phyloP scores from a whole-genome alignment of 2,888 invertebrate genomes.

The Cephalotes varians region DNA sequence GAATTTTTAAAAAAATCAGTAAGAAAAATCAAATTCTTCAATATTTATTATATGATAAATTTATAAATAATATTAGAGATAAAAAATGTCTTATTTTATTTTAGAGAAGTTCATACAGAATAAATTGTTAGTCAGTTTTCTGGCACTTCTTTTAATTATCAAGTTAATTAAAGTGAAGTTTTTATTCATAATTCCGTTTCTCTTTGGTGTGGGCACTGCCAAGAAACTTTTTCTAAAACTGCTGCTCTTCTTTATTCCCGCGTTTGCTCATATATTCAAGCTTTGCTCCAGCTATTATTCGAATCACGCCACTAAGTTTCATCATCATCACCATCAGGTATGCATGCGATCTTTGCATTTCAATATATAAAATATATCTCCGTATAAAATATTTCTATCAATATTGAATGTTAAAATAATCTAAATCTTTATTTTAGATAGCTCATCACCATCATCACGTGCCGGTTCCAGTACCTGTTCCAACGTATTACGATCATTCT shows the following conservation, averaged over 20 bases:
- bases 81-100: conserved; percentile 30
- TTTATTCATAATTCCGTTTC: conserved; percentile 92
- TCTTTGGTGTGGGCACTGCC: conserved; percentile 93
- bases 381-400: not conserved
- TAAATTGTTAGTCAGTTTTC: conserved; percentile 91
- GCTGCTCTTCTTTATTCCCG: conserved; percentile 93
- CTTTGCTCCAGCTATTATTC: conserved; percentile 94
- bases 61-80: too few relatives aligned
- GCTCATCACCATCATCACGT: conserved; percentile 92
- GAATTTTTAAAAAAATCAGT: conserved; percentile 90
- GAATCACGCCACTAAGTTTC: conserved; percentile 91
- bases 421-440: conserved; percentile 86
- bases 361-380: not conserved
- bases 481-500: conserved; percentile 80
- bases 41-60: not conserved
- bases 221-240: conserved; percentile 94
- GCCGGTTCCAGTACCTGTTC: conserved; percentile 85
- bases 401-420: not conserved
- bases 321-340: conserved; percentile 92
- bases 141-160: conserved; percentile 92
- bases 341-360: not conserved
- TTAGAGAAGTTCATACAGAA: conserved; percentile 92
- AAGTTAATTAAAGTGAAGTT: conserved; percentile 93
- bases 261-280: conserved; percentile 93
- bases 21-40: conserved; percentile 72